Evolutionary conservation across 2,888 invertebrate species (phyloP), one percentile per base, ranked within the genome.

Genomic region (Diarsia brunnea): DNA sequence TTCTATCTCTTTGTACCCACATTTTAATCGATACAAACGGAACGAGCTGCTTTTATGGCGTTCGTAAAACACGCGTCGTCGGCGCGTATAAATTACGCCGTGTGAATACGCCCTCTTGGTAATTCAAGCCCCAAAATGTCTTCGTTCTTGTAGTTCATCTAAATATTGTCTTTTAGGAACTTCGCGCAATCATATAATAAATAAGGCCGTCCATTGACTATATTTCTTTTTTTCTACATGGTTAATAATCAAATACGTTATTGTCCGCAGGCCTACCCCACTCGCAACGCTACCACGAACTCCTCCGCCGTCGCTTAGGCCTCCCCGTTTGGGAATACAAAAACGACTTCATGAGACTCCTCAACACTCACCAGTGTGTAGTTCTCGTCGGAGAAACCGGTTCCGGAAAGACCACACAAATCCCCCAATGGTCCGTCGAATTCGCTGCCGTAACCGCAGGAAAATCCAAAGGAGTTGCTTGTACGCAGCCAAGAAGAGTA

Each of bases 331-430:
- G 99, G 97, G 99, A 99, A 92, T 99, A 99, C 95, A 98, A 98
- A 90, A 98, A 98, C 2, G 99, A 99, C 94, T 99, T 99, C 94
- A 98, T 99, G 98, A 97, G 99, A 88, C 97, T 99, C 58, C 96
- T 99, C n/a, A 98, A 98, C 83, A 98, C 98, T 73, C 98, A 99
- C 94, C 99, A 99, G 91, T 98, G 98, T 84, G 98, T 99, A 45
- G 99, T 99, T 2, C 96, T 99, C 0, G 99, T 99, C 7, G 99
- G 99, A 88, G 99, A 99, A 93, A 99, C 99, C 0, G 99, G 99
- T n/a, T 99, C 99, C 3, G 99, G 99, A 0, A 99, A 99, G 97
- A 99, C 99, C 0, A 99, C 99, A 19, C 99, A 99, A 96, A 99
- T 99, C 90, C 99, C 99, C 1, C 99, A 96, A 79, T 96, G 96